Base-by-base conservation (phyloP, 37 sponge, comb jelly and placozoan species). In the Amphimedon queenslandica region DNA sequence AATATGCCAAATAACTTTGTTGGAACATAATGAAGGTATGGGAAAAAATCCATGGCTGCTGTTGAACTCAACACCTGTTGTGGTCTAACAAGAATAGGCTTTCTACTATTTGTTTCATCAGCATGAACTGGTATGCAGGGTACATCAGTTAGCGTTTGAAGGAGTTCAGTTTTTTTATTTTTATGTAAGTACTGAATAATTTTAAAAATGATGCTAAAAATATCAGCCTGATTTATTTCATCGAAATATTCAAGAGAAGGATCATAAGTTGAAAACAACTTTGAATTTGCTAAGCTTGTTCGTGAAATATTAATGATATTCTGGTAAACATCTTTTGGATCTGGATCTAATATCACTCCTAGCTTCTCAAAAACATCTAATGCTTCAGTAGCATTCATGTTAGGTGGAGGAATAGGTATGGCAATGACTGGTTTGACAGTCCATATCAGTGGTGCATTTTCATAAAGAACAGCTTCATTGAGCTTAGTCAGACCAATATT, bases 361-460 rank as follows among this genome's bases (percentile, higher is more conserved):
- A 84, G 37, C 1, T 32, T 28, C 40, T 67, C 24, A 40, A 71
- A 38, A 5, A 69, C 5, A 32, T n/a, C 38, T 43, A 5, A 13
- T 42, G 30, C 23, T 2, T 76, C 20, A 55, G 30, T 30, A 66
- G 3, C 42, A 13, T 31, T 0, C 28, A 41, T 31, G 4, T 56
- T 55, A 11, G 27, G 3, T n/a, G n/a, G n/a, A n/a, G n/a, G n/a
- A 8, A 47, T 8, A 37, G 21, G 61, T 25, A 60, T 5, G 5
- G 21, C 0, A 13, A 77, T 57, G 39, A 85, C 58, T 38, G 85
- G 85, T 42, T 58, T 78, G 20, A 85, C 70, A 30, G 85, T 77
- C 85, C 85, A 85, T 39, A 85, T 4, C 6, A 78, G 55, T 29
- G n/a, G 2, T 27, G 13, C 40, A 58, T 60, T 37, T 11, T 20